Evolutionary conservation across 1,140 invertebrate species (phyloP).

Genomic region (Sesamia nonagrioides): DNA sequence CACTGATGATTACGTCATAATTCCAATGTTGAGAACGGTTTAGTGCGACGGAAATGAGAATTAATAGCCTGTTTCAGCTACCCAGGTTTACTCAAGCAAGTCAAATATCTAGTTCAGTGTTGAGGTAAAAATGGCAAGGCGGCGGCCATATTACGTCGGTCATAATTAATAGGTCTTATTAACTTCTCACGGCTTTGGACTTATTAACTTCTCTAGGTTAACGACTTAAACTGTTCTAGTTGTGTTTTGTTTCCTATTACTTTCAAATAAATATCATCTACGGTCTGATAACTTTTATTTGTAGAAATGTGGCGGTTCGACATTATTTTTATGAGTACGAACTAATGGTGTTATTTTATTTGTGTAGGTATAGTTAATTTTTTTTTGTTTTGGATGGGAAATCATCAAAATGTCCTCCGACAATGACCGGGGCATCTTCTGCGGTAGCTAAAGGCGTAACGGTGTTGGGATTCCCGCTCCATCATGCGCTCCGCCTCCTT

Average conservation of each 20-base stretch:
- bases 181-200: constrained; percentile 13
- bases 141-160: neutral
- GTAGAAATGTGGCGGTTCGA: too few species aligned
- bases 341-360: too few species aligned
- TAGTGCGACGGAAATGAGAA: constrained; percentile 8
- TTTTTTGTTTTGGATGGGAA: too few species aligned
- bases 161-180: constrained; percentile 36
- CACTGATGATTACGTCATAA: neutral
- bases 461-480: too few species aligned
- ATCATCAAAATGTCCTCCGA: too few species aligned
- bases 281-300: too few species aligned
- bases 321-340: too few species aligned
- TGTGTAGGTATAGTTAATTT: too few species aligned
- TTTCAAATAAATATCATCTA: too few species aligned
- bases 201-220: constrained; percentile 33
- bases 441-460: too few species aligned
- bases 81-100: constrained; percentile 23
- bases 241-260: neutral
- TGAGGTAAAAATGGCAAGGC: constrained; percentile 4
- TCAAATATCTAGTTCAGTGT: constrained; percentile 21
- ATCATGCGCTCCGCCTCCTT: too few species aligned
- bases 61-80: constrained; percentile 32
- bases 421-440: too few species aligned
- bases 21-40: constrained; percentile 2
- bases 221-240: constrained; percentile 1